These are phyloP conservation scores for Stegodyphus mimosarum DNA, from an alignment of 1,140 invertebrate species.

Conservation along the genomic window DNA sequence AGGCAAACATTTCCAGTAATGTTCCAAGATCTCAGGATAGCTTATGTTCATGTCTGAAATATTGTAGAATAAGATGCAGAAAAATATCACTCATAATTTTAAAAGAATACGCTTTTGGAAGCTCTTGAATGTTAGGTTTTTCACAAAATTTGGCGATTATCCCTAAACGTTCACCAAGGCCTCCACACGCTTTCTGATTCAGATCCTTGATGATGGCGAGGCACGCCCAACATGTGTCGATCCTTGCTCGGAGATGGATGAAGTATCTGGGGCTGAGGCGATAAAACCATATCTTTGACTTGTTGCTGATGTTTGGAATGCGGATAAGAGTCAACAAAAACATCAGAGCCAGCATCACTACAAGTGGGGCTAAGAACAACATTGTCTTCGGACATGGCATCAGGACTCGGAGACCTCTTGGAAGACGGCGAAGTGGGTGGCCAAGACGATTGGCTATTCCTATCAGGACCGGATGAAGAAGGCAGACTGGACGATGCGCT, in stretches of 20 bases:
- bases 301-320: slow-evolving; percentile 18
- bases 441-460: slow-evolving; percentile 35
- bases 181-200: slow-evolving; percentile 49
- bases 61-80: background rate
- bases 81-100: background rate
- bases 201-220: background rate
- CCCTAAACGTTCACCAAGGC: slow-evolving; percentile 16
- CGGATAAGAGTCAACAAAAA: slow-evolving; percentile 42
- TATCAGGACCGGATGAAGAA: slow-evolving; percentile 42
- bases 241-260: slow-evolving; percentile 14
- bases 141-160: background rate
- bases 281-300: background rate
- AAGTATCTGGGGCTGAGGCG: background rate
- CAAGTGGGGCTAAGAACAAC: slow-evolving; percentile 52
- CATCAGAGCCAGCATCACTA: slow-evolving; percentile 50
- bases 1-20: background rate
- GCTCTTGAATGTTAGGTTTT: background rate
- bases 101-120: background rate
- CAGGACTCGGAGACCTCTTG: slow-evolving; percentile 44
- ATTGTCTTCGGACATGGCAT: slow-evolving; percentile 48
- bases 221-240: background rate
- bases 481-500: slow-evolving; percentile 47
- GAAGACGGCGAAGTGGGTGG: slow-evolving; percentile 34
- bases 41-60: background rate
- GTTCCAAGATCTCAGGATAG: background rate